A percentile compares a stretch with the other conserved stretches of the same genome.
Conservation (phyloP, 2,888 invertebrate species). For the Amitus sp. region DNA sequence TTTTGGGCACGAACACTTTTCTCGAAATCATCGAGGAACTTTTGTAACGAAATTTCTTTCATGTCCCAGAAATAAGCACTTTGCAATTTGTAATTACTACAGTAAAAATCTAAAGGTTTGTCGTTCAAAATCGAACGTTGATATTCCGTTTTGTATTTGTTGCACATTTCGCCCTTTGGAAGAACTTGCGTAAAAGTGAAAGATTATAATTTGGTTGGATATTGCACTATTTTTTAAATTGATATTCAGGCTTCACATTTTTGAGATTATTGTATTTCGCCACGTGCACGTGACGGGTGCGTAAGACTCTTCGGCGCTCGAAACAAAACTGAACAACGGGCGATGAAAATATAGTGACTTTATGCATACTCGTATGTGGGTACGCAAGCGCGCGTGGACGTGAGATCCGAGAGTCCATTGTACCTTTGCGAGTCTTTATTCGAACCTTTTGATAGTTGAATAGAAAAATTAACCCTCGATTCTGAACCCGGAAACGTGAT, state of each 20-base stretch:
- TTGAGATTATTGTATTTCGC: background rate
- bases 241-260: background rate
- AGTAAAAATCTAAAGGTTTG: background rate
- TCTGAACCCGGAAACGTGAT: too few species aligned
- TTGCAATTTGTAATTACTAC: slow-evolving; percentile 1
- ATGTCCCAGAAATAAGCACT: background rate
- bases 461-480: background rate
- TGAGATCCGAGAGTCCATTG: slow-evolving; percentile 5
- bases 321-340: slow-evolving; percentile 8
- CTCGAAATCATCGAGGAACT: background rate
- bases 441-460: background rate
- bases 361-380: too few species aligned
- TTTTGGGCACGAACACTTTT: slow-evolving; percentile 1
- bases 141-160: background rate
- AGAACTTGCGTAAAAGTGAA: background rate
- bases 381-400: slow-evolving; percentile 7
- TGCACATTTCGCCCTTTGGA: background rate
- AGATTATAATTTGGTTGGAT: background rate
- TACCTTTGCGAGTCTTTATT: background rate
- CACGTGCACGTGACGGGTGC: background rate
- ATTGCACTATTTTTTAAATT: background rate
- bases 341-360: background rate
- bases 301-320: slow-evolving; percentile 3
- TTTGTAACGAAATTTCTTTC: background rate
- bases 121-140: slow-evolving; percentile 5